Evolutionary conservation across 2,888 invertebrate species (phyloP).

Genomic region (Sycophila texana): DNA sequence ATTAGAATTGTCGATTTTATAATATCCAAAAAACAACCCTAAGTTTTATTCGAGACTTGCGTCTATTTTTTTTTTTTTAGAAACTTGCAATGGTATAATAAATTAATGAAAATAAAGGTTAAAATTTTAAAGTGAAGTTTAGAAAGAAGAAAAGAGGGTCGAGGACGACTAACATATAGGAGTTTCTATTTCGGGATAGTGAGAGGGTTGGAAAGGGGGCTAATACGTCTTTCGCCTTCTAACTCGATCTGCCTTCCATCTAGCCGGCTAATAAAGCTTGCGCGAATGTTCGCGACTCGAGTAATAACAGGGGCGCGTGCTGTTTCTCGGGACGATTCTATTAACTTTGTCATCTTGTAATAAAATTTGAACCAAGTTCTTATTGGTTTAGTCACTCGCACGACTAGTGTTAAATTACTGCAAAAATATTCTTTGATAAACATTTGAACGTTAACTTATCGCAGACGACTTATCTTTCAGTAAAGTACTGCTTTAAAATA

Average conservation of each 20-base stretch:
- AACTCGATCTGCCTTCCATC: slow-evolving; percentile 67
- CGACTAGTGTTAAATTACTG: not conserved
- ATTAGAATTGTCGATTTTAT: no score
- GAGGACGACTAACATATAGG: not conserved
- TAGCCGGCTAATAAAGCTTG: slow-evolving; percentile 63
- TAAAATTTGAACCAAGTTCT: slow-evolving; percentile 39
- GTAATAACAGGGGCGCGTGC: slow-evolving; percentile 50
- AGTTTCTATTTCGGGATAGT: not conserved
- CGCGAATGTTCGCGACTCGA: slow-evolving; percentile 51
- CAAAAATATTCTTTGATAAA: no score
- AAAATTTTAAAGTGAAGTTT: slow-evolving; percentile 4
- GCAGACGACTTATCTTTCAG: no score
- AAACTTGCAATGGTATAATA: not conserved
- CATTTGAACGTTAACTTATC: no score
- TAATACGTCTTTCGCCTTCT: slow-evolving; percentile 53
- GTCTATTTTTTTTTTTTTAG: no score
- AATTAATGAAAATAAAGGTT: slow-evolving; percentile 18
- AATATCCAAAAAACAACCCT: no score
- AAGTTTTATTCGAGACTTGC: no score
- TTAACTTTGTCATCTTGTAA: slow-evolving; percentile 53
- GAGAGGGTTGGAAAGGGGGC: slow-evolving; percentile 9
- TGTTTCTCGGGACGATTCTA: slow-evolving; percentile 48
- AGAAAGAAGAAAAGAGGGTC: slow-evolving; percentile 20
- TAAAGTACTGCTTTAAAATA: no score
- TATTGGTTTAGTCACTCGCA: slow-evolving; percentile 32